Evolutionary conservation across 2,888 invertebrate genomes (phyloP).

Genomic region (Rhingia rostrata): DNA sequence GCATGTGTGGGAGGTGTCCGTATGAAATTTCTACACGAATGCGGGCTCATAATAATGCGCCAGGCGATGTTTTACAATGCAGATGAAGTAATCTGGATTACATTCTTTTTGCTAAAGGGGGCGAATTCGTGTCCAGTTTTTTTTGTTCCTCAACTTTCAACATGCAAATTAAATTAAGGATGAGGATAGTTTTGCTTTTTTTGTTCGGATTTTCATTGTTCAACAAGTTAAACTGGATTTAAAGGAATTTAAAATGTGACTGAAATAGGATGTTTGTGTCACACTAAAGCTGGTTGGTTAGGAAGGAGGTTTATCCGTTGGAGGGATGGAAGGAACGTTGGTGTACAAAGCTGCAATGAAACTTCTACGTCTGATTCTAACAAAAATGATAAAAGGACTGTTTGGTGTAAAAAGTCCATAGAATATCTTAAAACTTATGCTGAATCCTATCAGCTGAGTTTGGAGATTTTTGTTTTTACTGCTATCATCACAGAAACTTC

Average conservation of each 20-base stretch:
- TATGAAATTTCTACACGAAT: constrained; percentile 58
- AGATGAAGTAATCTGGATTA: constrained; percentile 70
- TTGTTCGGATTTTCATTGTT: neutral
- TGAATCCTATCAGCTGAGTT: too few species aligned
- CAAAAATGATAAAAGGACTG: too few species aligned
- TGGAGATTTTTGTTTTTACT: too few species aligned
- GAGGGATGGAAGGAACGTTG: neutral
- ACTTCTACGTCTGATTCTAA: too few species aligned
- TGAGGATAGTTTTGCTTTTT: constrained; percentile 15
- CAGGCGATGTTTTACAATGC: constrained; percentile 66
- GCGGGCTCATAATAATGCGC: constrained; percentile 47
- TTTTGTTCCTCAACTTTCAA: constrained; percentile 20
- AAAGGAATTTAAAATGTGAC: neutral
- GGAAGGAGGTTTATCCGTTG: neutral
- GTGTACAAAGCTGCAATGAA: too few species aligned
- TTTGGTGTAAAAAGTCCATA: too few species aligned
- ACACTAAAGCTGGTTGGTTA: neutral
- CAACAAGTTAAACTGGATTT: constrained; percentile 3
- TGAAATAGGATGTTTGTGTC: too few species aligned
- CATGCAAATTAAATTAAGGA: constrained; percentile 51
- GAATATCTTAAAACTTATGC: too few species aligned
- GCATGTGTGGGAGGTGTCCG: constrained; percentile 68
- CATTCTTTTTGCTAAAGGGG: constrained; percentile 17
- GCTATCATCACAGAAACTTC: too few species aligned
- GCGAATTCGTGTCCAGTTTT: constrained; percentile 24